These are phyloP conservation scores for Ptyas mucosa DNA, from an alignment of 2,113 vertebrate genomes.

Conservation along the genomic window DNA sequence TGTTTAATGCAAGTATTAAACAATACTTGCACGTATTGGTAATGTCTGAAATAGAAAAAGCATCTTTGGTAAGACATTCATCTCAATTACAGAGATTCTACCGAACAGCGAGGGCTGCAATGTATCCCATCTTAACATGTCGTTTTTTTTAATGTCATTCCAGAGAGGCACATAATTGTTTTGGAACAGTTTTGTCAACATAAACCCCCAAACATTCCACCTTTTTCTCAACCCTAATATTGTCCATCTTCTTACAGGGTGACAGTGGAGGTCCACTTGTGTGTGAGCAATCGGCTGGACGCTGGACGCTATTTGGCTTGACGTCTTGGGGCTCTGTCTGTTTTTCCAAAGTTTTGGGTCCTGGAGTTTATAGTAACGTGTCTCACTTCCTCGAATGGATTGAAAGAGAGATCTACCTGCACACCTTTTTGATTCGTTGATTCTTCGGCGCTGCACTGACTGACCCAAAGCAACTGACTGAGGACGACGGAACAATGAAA, in stretches of 20 bases:
- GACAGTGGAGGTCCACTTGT: conserved; percentile 92
- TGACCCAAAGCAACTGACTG: conserved; percentile 18
- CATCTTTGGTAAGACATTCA: too few species aligned
- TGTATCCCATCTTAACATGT: too few species aligned
- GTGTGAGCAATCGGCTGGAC: conserved; percentile 76
- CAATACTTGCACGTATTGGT: too few species aligned
- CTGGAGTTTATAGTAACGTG: conserved; percentile 91
- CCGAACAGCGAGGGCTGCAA: too few species aligned
- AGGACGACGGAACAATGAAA: conserved; percentile 21
- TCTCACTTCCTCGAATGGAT: conserved; percentile 90
- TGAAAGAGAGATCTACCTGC: conserved; percentile 86
- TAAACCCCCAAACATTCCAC: too few species aligned
- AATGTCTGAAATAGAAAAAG: too few species aligned
- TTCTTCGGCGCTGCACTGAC: conserved; percentile 21
- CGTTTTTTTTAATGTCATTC: too few species aligned
- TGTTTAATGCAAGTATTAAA: too few species aligned
- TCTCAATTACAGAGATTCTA: too few species aligned
- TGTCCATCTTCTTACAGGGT: conserved; percentile 64
- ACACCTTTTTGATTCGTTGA: conserved; percentile 79
- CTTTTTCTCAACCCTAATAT: too few species aligned
- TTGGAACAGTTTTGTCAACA: too few species aligned
- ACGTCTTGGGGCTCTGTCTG: conserved; percentile 92
- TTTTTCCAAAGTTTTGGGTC: conserved; percentile 88
- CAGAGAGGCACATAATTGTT: too few species aligned
- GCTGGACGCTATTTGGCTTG: conserved; percentile 87